Conservation (phyloP, 2,888 invertebrate genomes). For the Volucella inanis region DNA sequence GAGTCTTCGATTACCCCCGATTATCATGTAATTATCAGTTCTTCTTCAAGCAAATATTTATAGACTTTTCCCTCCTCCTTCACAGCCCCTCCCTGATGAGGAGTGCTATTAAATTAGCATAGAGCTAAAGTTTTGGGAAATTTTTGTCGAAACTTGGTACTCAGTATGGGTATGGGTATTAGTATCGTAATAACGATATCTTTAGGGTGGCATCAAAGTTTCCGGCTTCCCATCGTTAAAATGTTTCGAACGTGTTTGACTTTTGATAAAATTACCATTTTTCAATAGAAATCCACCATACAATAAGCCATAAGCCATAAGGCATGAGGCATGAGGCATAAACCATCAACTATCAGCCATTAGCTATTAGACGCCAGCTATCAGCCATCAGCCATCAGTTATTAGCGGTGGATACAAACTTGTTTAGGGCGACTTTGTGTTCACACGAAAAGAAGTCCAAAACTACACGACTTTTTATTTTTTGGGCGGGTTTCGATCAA, state of each 20-base stretch:
- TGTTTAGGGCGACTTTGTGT: conserved; percentile 12
- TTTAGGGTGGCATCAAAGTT: background rate
- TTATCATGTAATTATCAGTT: conserved; percentile 59
- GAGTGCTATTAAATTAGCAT: conserved; percentile 29
- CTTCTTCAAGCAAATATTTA: conserved; percentile 56
- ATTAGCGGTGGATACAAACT: too few species aligned
- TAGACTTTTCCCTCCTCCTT: conserved; percentile 24
- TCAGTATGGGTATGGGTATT: background rate
- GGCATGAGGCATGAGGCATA: too few species aligned
- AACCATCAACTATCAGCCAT: too few species aligned
- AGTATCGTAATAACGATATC: background rate
- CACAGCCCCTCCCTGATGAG: background rate
- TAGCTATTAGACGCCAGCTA: too few species aligned
- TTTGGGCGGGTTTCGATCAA: conserved; percentile 31
- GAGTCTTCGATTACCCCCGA: conserved; percentile 38
- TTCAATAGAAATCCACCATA: conserved; percentile 10
- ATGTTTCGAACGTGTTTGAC: conserved; percentile 45
- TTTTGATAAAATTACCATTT: conserved; percentile 34
- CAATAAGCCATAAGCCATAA: too few species aligned
- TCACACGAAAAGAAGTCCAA: conserved; percentile 5
- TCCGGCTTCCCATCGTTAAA: conserved; percentile 4
- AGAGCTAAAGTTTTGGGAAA: conserved; percentile 14
- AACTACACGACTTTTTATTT: background rate
- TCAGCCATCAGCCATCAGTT: too few species aligned
- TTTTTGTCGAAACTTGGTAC: background rate